Conservation (phyloP, 2,113 vertebrate species). For the Natator depressus region DNA sequence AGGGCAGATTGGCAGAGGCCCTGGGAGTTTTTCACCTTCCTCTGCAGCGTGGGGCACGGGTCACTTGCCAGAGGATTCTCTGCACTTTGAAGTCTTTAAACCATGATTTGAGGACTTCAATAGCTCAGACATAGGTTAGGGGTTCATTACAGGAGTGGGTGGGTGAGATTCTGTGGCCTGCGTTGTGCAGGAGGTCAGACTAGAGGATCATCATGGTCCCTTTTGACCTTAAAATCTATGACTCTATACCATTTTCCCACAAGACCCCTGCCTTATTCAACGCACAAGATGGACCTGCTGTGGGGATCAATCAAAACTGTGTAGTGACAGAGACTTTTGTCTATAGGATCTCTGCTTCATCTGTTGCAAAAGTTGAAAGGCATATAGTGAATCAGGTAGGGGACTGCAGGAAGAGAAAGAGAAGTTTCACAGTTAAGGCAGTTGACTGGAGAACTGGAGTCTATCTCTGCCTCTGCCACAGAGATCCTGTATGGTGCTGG, state of each 20-base stretch:
- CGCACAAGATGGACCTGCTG: not conserved
- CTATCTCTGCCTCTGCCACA: not conserved
- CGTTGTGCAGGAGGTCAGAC: no score
- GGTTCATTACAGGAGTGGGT: no score
- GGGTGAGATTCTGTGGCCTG: no score
- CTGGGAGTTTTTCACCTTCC: no score
- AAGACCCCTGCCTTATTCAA: not conserved
- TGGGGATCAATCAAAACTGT: not conserved
- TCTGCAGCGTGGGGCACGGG: no score
- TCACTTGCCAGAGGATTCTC: no score
- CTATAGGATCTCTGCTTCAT: not conserved
- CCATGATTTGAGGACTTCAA: no score
- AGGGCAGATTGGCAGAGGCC: no score
- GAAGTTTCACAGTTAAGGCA: not conserved
- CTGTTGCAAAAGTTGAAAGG: not conserved
- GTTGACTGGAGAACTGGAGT: not conserved
- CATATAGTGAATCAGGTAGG: accelerated
- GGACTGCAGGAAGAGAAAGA: not conserved
- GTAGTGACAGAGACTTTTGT: not conserved
- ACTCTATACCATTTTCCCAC: not conserved
- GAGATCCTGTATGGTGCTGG: not conserved
- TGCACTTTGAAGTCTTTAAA: no score
- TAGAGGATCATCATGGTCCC: no score
- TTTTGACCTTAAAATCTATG: no score
- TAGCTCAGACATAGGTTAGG: no score